A percentile compares a stretch with the other conserved stretches of the same genome.
Evolutionary conservation across 2,113 vertebrate species (phyloP).

Genomic region (Hemicordylus capensis): DNA sequence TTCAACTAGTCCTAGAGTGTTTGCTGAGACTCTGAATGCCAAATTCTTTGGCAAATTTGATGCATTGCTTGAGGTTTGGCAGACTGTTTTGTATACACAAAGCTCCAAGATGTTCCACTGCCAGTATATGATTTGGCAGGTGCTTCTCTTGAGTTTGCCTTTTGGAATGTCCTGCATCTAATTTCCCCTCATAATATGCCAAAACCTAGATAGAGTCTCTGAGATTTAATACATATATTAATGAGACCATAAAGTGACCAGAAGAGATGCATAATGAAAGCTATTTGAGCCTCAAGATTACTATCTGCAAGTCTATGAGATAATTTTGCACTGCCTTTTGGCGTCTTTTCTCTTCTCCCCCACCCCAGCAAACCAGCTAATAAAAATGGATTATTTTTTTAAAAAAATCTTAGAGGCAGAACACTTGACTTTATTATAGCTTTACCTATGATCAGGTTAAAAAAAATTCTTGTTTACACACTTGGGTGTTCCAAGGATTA

Average conservation of each 20-base stretch:
- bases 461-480: background rate
- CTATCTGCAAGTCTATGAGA: background rate
- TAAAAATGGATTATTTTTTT: background rate
- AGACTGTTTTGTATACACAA: background rate
- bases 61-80: background rate
- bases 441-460: background rate
- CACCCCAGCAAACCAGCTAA: background rate
- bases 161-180: background rate
- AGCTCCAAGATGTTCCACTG: background rate
- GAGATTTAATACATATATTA: background rate
- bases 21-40: background rate
- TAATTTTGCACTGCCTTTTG: background rate
- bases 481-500: background rate
- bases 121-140: background rate
- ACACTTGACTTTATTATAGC: rapidly evolving
- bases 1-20: background rate
- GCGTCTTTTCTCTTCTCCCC: background rate
- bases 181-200: rapidly evolving
- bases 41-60: slow-evolving; percentile 13
- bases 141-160: background rate
- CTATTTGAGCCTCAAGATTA: rapidly evolving
- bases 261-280: background rate
- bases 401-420: background rate
- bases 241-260: background rate
- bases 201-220: background rate